Evolutionary conservation across 2,888 invertebrate species (phyloP).

Genomic region (Andricus quercusramuli): DNA sequence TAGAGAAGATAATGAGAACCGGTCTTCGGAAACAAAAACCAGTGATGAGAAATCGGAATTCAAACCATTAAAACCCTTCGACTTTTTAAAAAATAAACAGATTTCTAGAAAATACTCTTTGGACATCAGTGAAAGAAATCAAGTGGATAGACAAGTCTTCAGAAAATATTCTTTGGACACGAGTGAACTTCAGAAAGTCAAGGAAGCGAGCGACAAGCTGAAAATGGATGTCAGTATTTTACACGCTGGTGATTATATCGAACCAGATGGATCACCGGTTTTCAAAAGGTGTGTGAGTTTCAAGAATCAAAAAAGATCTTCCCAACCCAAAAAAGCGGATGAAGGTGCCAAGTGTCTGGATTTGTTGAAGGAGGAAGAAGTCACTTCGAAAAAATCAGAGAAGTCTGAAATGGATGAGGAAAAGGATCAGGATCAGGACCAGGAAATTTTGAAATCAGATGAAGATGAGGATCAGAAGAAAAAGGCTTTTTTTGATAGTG

Average conservation of each 20-base stretch:
- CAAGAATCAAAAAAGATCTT: not conserved
- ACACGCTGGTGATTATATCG: not conserved
- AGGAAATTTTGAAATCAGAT: not conserved
- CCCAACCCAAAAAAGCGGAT: not conserved
- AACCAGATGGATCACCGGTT: constrained; percentile 2
- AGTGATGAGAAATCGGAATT: not conserved
- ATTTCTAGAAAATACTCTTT: constrained; percentile 10
- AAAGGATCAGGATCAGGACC: not conserved
- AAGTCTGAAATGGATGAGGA: not conserved
- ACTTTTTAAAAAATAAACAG: constrained; percentile 9
- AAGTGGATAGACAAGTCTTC: not conserved
- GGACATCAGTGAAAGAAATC: not conserved
- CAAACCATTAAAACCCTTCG: not conserved
- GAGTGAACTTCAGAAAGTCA: not conserved
- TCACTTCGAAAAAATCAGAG: not conserved
- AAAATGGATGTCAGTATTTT: not conserved
- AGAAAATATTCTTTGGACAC: constrained; percentile 22
- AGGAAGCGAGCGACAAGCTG: no score
- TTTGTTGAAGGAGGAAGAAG: not conserved
- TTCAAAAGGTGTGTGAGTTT: constrained; percentile 33
- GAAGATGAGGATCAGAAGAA: not conserved
- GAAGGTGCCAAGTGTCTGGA: not conserved
- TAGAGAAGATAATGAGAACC: not conserved
- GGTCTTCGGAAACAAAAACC: not conserved
- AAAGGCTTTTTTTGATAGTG: constrained; percentile 11